A percentile compares a stretch with the other conserved stretches of the same genome.
These are phyloP conservation scores for Hemicrepidius hirtus DNA, from an alignment of 2,888 invertebrate genomes.

Conservation along the genomic window DNA sequence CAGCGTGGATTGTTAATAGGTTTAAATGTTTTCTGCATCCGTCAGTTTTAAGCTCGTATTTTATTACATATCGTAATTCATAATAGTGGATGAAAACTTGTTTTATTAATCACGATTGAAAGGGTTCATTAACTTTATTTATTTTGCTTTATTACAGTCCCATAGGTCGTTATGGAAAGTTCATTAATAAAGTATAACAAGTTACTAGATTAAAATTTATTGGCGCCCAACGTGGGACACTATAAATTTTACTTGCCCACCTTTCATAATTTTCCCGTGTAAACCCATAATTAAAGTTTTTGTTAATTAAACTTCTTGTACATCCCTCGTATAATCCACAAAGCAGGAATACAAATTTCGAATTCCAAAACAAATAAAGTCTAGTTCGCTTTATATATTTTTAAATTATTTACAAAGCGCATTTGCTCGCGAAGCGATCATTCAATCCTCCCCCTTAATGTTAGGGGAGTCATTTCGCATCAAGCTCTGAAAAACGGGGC, in stretches of 20 bases:
- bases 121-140: too few relatives aligned
- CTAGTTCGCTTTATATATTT: conserved; percentile 43
- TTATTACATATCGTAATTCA: conserved; percentile 7
- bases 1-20: conserved; percentile 42
- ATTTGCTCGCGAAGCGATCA: conserved; percentile 44
- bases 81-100: not conserved
- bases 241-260: too few relatives aligned
- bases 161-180: too few relatives aligned
- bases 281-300: too few relatives aligned
- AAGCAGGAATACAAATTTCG: conserved; percentile 13
- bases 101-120: not conserved
- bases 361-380: conserved; percentile 29
- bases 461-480: conserved; percentile 31
- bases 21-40: conserved; percentile 23
- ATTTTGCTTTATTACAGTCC: too few relatives aligned
- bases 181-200: too few relatives aligned
- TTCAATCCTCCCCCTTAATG: conserved; percentile 46
- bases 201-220: too few relatives aligned
- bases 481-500: conserved; percentile 14
- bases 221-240: too few relatives aligned
- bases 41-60: not conserved
- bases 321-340: not conserved
- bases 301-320: not conserved
- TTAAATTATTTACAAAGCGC: conserved; percentile 47
- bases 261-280: too few relatives aligned